Evolutionary conservation across 2,797 vertebrate species (phyloP).

Genomic region (Lagodon rhomboides): DNA sequence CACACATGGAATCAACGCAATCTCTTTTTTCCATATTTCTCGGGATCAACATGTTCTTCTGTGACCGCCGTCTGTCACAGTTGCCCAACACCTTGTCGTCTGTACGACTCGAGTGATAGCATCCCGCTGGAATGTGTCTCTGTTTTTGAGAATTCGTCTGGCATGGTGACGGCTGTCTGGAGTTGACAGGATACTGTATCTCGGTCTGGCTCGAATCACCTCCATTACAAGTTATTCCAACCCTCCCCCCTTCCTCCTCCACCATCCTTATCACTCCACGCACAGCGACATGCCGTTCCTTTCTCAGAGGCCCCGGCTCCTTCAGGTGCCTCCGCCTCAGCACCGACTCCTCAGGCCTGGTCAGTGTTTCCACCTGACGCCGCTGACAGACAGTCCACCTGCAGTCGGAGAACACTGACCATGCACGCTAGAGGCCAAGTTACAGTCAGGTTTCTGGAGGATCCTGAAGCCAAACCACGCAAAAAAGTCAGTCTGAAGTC

Average conservation of each 20-base stretch:
- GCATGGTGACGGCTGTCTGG: conserved; percentile 36
- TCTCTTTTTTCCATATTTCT: background rate
- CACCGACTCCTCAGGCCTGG: conserved; percentile 44
- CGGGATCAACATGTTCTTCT: conserved; percentile 17
- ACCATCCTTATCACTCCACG: conserved; percentile 38
- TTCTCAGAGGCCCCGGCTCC: conserved; percentile 33
- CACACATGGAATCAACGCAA: no score
- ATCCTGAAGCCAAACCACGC: background rate
- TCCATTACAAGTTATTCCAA: conserved; percentile 56
- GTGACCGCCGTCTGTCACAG: conserved; percentile 20
- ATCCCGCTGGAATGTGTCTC: conserved; percentile 61
- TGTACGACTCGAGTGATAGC: conserved; percentile 37
- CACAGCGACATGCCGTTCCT: conserved; percentile 27
- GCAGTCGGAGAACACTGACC: conserved; percentile 50
- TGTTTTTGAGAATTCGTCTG: conserved; percentile 57
- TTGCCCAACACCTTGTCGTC: background rate
- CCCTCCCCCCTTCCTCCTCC: conserved; percentile 16
- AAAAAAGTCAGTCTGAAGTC: background rate
- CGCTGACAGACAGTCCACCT: conserved; percentile 75
- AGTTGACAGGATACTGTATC: conserved; percentile 69
- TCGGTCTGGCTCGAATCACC: conserved; percentile 61
- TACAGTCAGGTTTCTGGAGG: conserved; percentile 24
- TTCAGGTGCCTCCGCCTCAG: conserved; percentile 4
- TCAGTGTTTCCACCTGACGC: conserved; percentile 70
- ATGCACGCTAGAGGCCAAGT: background rate